Evolutionary conservation across 2,113 vertebrate genomes (phyloP).

Genomic region (Ovis canadensis): DNA sequence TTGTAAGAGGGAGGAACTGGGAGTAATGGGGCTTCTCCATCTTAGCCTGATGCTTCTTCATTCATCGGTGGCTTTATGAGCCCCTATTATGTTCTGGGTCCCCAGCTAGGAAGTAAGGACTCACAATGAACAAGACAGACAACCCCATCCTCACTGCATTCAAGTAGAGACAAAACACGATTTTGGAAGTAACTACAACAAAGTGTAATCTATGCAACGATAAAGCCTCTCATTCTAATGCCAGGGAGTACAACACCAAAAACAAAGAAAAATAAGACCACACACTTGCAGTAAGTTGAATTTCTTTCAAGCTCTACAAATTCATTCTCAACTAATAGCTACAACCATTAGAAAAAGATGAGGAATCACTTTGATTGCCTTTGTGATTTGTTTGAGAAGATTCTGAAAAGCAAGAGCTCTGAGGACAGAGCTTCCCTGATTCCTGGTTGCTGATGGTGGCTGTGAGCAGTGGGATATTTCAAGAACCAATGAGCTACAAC

Average conservation of each 20-base stretch:
- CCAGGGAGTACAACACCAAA: background rate
- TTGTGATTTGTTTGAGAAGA: background rate
- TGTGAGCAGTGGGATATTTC: background rate
- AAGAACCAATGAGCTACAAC: background rate
- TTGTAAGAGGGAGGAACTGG: background rate
- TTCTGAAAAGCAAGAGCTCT: background rate
- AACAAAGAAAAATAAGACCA: background rate
- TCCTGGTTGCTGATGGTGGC: background rate
- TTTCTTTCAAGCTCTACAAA: background rate
- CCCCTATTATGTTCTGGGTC: background rate
- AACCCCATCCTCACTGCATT: background rate
- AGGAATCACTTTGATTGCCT: background rate
- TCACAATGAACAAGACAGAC: background rate
- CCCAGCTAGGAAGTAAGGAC: background rate
- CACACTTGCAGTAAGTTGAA: background rate
- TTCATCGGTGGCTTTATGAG: background rate
- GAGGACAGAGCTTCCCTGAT: background rate
- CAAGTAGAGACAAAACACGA: background rate
- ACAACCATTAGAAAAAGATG: background rate
- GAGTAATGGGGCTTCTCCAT: background rate
- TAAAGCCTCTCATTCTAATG: background rate
- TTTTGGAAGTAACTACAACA: background rate
- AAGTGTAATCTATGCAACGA: background rate
- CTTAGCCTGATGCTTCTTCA: background rate
- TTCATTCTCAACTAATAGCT: background rate